Evolutionary conservation across 2,888 invertebrate species (phyloP), one percentile per base, ranked within the genome.

Genomic region (Lagria hirta): DNA sequence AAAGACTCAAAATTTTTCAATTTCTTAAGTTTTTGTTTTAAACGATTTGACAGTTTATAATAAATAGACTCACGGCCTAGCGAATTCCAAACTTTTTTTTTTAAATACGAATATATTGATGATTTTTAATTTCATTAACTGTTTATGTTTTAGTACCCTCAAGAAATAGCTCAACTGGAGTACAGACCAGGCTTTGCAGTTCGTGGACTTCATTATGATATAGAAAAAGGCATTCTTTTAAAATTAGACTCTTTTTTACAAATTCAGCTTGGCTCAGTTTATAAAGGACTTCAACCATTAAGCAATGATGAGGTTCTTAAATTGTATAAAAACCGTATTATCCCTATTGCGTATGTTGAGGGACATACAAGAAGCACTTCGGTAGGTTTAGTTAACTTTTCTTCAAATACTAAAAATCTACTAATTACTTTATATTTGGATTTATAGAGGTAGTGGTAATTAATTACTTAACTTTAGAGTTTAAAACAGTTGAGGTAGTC

Each of bases 171-270:
- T 29, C 76, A 83, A 43, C 73, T 96, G 36, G 83, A 90, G 57
- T 98, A 95, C 69, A 84, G 86, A 64, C 90, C 93, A n/a, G 82
- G 87, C 52, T 98, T 95, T 78, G 94, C 96, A 8, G 91, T 97
- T 1, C 80, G 98, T 49, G 98, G 98, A 18, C 79, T 99, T n/a
- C 98, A 98, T 73, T 98, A 95, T 76, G 98, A 99, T 68, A 90
- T 96, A 64, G 88, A 92, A 71, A 93, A 94, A 73, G 95, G 97
- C 2, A 74, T 96, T 7, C 76, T 98, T 13, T 75, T 98, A 58
- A 98, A 98, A 71, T 77, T 98, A 58, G 97, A 98, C 73, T 92
- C 94, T 1, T 98, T 96, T 71, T 80, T 96, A 55, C 94, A 97
- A 81, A 94, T 98, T 54, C 97, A 98, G 71, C 81, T 93, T 67